Conservation (phyloP, 2,888 invertebrate species). For the Trissoscelio sp. region DNA sequence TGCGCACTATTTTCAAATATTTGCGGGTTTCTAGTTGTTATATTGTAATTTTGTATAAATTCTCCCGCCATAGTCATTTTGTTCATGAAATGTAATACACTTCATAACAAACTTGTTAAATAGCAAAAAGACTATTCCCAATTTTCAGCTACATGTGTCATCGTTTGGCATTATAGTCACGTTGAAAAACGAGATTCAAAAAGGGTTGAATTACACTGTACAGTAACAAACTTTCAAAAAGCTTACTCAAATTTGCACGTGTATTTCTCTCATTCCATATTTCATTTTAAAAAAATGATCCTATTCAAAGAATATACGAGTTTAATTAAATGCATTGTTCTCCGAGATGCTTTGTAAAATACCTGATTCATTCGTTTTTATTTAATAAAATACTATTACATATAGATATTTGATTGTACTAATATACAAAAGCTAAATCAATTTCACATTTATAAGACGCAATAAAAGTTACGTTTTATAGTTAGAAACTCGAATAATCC, state of each 20-base stretch:
- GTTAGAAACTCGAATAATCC: not conserved
- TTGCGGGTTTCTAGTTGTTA: no score
- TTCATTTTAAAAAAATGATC: no score
- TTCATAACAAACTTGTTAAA: not conserved
- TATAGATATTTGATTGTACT: not conserved
- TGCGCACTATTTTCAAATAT: no score
- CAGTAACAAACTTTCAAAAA: constrained; percentile 12
- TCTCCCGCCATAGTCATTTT: no score
- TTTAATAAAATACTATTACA: not conserved
- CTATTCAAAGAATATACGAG: no score
- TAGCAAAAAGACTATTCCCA: not conserved
- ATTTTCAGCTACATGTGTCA: not conserved
- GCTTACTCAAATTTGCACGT: not conserved
- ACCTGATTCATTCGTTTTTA: not conserved
- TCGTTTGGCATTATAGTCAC: constrained; percentile 16
- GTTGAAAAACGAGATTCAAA: constrained; percentile 21
- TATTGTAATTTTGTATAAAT: no score
- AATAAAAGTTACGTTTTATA: not conserved
- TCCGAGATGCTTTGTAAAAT: not conserved
- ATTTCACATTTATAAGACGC: not conserved
- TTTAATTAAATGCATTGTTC: no score
- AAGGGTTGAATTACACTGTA: no score
- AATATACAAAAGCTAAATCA: not conserved
- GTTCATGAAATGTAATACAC: not conserved
- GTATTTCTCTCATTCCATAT: no score